phyloP scores from a whole-genome alignment of 2,113 vertebrate species.

The Edolisoma coerulescens region DNA sequence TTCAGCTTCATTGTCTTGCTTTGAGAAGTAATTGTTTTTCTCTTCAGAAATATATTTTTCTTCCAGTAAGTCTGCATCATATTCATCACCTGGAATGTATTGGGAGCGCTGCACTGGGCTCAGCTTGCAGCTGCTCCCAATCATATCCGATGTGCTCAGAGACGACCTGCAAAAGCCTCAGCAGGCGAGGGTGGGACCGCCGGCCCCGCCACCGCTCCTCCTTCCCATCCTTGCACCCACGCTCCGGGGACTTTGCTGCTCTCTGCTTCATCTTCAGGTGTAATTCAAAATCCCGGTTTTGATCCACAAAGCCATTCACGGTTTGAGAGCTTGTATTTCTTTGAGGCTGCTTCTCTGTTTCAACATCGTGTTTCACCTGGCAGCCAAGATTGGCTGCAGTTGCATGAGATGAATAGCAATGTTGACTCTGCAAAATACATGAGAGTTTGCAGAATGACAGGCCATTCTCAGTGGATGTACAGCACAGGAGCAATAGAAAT shows the following conservation, averaged over 20 bases:
- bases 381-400: constrained; percentile 34
- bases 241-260: neutral
- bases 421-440: constrained; percentile 16
- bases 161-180: neutral
- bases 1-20: constrained; percentile 33
- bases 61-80: constrained; percentile 58
- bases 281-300: constrained; percentile 43
- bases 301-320: constrained; percentile 7
- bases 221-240: rapidly evolving
- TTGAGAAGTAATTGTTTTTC: constrained; percentile 54
- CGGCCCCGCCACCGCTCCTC: neutral
- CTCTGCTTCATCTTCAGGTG: constrained; percentile 19
- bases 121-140: constrained; percentile 66
- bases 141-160: constrained; percentile 12
- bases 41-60: constrained; percentile 42
- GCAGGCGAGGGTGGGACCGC: neutral
- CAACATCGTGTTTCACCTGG: constrained; percentile 42
- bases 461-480: neutral
- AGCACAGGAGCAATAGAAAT: neutral
- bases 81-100: constrained; percentile 65
- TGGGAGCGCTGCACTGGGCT: constrained; percentile 13
- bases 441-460: neutral
- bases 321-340: constrained; percentile 24
- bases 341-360: neutral
- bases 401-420: constrained; percentile 34